Evolutionary conservation across 2,888 invertebrate species (phyloP), one percentile per base, ranked within the genome.

Genomic region (Drosophila picticornis): DNA sequence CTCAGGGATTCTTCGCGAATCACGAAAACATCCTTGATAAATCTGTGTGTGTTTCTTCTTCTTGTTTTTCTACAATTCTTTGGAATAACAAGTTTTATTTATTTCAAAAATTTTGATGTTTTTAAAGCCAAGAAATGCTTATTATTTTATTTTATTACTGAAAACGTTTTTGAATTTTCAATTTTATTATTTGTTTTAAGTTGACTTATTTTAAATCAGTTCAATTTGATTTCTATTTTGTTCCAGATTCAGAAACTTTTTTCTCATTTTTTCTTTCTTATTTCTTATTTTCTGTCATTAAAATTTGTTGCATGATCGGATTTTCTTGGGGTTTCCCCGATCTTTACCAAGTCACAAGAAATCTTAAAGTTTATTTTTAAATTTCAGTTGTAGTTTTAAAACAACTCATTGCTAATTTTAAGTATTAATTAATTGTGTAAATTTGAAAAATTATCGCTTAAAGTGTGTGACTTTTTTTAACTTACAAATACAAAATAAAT

Each of bases 281-380:
- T 2, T n/a, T n/a, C n/a, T n/a, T n/a, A n/a, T n/a, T n/a, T 0
- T 16, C 2, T 16, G 2, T 36, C 6, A 2, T 36, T 16, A 16
- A 2, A 0, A 16, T 16, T 40, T 10, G 10, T 9, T 38, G 3
- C 3, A 3, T 19, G 19, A 1, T 19, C 19, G 0, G 3, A 19
- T 36, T 38, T 38, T 9, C 3, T 19, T 16, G 6, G 19, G 38
- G 19, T 9, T 19, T 38, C 19, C 3, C 4, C 36, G 9, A 38
- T 38, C 9, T 7, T 36, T 16, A 16, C 34, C 16, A 34, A 34
- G 5, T 34, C 2, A 16, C 4, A 36, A 16, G 1, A 36, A 16
- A 36, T 16, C 6, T 16, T 11, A 0, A 32, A 32, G 4, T 13
- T 34, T 4, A 13, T 34, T 13, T 34, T 34, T 1, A 1, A 34